Evolutionary conservation across 2,113 vertebrate genomes (phyloP).

Genomic region (Mirounga angustirostris): DNA sequence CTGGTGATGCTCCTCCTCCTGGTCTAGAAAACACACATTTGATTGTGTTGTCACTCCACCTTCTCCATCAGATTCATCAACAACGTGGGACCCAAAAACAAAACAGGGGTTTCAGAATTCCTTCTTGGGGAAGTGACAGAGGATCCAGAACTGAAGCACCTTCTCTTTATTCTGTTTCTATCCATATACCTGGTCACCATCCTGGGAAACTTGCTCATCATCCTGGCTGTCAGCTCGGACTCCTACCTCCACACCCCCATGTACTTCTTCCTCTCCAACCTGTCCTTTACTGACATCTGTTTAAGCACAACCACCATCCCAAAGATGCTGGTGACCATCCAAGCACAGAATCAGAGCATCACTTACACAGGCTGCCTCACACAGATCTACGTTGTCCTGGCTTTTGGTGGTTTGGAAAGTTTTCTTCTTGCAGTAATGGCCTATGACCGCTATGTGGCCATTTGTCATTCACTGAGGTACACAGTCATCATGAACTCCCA

Average conservation of each 20-base stretch:
- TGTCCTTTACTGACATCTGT: slow-evolving; percentile 33
- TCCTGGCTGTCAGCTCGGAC: neutral
- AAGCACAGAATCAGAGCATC: neutral
- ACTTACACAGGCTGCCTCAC: neutral
- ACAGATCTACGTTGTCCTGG: neutral
- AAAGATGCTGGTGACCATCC: slow-evolving; percentile 46
- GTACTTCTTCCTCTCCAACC: slow-evolving; percentile 29
- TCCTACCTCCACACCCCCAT: slow-evolving; percentile 39
- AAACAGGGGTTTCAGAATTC: neutral
- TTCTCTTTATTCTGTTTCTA: neutral
- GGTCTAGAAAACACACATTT: neutral
- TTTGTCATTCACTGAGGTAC: slow-evolving; percentile 57
- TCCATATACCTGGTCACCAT: neutral
- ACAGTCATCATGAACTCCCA: neutral
- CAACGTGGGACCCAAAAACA: neutral
- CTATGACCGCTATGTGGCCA: slow-evolving; percentile 62
- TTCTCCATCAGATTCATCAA: neutral
- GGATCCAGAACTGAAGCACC: neutral
- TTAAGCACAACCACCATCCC: neutral
- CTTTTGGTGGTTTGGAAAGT: neutral
- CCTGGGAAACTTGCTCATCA: slow-evolving; percentile 12
- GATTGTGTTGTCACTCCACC: neutral
- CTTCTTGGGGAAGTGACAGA: slow-evolving; percentile 26
- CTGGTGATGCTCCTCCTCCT: neutral
- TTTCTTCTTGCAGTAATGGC: slow-evolving; percentile 24